phyloP scores from a whole-genome alignment of 1,140 invertebrate species.

The Drosophila willistoni region DNA sequence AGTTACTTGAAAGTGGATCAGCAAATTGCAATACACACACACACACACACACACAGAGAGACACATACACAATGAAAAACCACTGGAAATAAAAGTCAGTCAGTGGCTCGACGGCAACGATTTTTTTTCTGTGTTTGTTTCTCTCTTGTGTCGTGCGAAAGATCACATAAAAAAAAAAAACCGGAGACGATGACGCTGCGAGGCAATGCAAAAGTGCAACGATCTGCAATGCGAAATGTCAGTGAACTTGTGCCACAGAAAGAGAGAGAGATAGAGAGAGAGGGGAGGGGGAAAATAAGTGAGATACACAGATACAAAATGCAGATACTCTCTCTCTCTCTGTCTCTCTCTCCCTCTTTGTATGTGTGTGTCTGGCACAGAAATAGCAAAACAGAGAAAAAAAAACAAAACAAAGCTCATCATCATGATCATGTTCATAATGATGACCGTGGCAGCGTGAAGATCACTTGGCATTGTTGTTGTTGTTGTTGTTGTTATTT shows the following conservation, averaged over 20 bases:
- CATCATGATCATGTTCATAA: constrained; percentile 28
- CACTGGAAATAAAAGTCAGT: constrained; percentile 19
- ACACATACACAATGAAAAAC: constrained; percentile 7
- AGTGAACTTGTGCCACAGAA: constrained; percentile 59
- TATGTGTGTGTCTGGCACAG: constrained; percentile 58
- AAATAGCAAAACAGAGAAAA: constrained; percentile 41
- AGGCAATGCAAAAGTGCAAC: constrained; percentile 71
- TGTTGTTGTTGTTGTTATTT: constrained; percentile 40
- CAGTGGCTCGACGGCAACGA: constrained; percentile 1
- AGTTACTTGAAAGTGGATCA: constrained; percentile 6
- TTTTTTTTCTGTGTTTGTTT: constrained; percentile 15
- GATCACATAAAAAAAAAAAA: constrained; percentile 30
- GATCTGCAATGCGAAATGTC: constrained; percentile 76
- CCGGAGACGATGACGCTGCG: constrained; percentile 7
- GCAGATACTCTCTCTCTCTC: constrained; percentile 1
- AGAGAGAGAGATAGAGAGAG: constrained; percentile 20
- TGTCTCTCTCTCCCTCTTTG: background rate
- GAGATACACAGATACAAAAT: constrained; percentile 19
- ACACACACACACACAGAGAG: background rate
- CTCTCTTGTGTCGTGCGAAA: constrained; percentile 38
- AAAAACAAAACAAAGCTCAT: constrained; percentile 35
- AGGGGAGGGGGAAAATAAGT: background rate
- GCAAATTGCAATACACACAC: background rate
- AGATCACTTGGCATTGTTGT: constrained; percentile 43
- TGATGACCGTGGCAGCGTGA: constrained; percentile 65